Evolutionary conservation across 2,888 invertebrate genomes (phyloP).

Genomic region (Erebia ligea): DNA sequence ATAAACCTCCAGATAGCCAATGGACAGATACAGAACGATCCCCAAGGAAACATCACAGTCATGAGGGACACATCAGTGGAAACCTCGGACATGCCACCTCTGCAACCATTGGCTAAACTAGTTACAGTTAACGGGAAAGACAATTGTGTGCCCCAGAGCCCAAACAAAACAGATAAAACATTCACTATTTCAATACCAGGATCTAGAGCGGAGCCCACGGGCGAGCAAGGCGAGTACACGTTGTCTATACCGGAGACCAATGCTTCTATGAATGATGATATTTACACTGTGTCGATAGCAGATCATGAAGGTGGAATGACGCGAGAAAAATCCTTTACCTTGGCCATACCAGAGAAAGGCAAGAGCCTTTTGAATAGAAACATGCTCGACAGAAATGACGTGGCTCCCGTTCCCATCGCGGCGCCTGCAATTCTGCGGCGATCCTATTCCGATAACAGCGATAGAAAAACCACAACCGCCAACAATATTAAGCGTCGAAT

Average conservation of each 20-base stretch:
- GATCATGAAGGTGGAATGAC: conserved; percentile 72
- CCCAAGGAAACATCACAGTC: conserved; percentile 84
- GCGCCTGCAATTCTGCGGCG: conserved; percentile 77
- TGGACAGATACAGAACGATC: conserved; percentile 84
- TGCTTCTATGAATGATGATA: conserved; percentile 79
- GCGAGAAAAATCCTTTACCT: conserved; percentile 70
- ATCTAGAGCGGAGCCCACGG: conserved; percentile 76
- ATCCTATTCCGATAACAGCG: conserved; percentile 77
- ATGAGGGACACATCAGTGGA: conserved; percentile 76
- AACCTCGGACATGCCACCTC: conserved; percentile 68
- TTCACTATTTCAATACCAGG: conserved; percentile 73
- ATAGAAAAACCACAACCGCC: conserved; percentile 63
- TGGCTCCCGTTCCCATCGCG: conserved; percentile 60
- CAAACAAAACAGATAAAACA: conserved; percentile 63
- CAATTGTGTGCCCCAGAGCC: conserved; percentile 55
- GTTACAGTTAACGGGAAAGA: conserved; percentile 67
- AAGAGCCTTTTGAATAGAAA: conserved; percentile 73
- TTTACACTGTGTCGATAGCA: conserved; percentile 79
- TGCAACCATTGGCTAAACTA: conserved; percentile 70
- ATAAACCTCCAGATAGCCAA: conserved; percentile 88
- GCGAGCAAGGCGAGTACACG: conserved; percentile 78
- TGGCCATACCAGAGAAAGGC: conserved; percentile 76
- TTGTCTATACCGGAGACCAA: conserved; percentile 80
- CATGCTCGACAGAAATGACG: conserved; percentile 63
- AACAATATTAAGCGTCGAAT: conserved; percentile 73